These are phyloP conservation scores for Glyphotaelius pellucidus DNA, from an alignment of 2,888 invertebrate species.

Conservation along the genomic window DNA sequence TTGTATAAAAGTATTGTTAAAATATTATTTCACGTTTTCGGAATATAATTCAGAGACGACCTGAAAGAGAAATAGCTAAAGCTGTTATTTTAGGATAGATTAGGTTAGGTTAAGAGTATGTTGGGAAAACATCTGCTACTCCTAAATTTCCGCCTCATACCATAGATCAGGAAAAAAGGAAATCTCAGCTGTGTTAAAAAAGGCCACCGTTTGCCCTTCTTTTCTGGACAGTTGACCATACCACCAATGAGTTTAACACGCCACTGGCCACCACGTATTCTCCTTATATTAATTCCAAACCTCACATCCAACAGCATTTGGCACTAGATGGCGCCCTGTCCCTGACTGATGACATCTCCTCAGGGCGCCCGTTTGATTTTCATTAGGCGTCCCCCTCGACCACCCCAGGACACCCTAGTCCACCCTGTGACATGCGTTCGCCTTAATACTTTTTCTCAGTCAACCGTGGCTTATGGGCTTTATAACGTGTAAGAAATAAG, in stretches of 20 bases:
- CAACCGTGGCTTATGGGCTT: slow-evolving; percentile 2
- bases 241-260: not conserved
- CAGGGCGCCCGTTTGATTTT: slow-evolving; percentile 64
- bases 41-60: no score
- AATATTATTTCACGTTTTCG: no score
- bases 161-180: no score
- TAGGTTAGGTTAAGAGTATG: no score
- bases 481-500: slow-evolving; percentile 7
- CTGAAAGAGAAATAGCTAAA: no score
- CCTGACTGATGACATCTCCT: slow-evolving; percentile 17
- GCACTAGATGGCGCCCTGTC: not conserved
- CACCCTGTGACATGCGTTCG: slow-evolving; percentile 49
- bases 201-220: not conserved
- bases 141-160: no score
- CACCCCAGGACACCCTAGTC: not conserved
- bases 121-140: no score
- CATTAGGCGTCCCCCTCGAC: slow-evolving; percentile 49
- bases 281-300: not conserved
- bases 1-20: no score
- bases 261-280: not conserved
- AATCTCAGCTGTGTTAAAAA: no score
- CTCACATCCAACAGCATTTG: not conserved
- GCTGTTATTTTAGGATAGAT: no score
- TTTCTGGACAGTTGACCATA: not conserved
- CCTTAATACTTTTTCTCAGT: slow-evolving; percentile 39